phyloP scores from a whole-genome alignment of 2,797 vertebrate species.

The Sternotherus odoratus region DNA sequence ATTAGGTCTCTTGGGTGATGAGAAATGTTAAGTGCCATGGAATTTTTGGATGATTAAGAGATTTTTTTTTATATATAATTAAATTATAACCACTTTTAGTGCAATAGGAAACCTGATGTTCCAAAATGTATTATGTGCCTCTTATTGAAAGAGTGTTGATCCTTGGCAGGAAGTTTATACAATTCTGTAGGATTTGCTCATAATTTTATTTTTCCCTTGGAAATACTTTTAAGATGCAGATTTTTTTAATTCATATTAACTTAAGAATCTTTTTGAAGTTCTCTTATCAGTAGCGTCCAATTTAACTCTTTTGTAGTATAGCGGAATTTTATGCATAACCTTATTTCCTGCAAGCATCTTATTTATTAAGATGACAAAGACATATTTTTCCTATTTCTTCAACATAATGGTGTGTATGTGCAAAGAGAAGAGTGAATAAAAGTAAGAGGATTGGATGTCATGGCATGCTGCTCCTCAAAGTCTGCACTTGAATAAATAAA shows the following conservation, averaged over 20 bases:
- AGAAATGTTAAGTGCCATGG: not conserved
- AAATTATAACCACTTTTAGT: constrained; percentile 1
- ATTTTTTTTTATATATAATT: constrained; percentile 1
- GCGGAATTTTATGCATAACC: constrained; percentile 48
- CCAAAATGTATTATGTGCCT: not conserved
- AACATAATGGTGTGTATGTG: constrained; percentile 34
- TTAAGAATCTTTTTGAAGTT: constrained; percentile 50
- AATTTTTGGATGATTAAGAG: not conserved
- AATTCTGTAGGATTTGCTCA: constrained; percentile 30
- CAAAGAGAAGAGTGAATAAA: constrained; percentile 31
- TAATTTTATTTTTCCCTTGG: constrained; percentile 37
- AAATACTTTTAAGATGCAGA: constrained; percentile 26
- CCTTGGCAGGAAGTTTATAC: not conserved
- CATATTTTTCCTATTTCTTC: constrained; percentile 46
- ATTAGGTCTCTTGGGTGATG: not conserved
- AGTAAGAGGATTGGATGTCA: not conserved
- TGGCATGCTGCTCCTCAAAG: not conserved
- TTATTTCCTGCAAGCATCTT: constrained; percentile 39
- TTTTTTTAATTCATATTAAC: constrained; percentile 17
- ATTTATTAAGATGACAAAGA: constrained; percentile 48
- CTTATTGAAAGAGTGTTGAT: not conserved
- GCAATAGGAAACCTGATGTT: not conserved
- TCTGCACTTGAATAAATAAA: not conserved
- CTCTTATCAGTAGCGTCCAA: constrained; percentile 54
- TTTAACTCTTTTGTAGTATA: constrained; percentile 35